Base-by-base conservation (phyloP, 2,113 vertebrate genomes). In the Dinomys branickii region DNA sequence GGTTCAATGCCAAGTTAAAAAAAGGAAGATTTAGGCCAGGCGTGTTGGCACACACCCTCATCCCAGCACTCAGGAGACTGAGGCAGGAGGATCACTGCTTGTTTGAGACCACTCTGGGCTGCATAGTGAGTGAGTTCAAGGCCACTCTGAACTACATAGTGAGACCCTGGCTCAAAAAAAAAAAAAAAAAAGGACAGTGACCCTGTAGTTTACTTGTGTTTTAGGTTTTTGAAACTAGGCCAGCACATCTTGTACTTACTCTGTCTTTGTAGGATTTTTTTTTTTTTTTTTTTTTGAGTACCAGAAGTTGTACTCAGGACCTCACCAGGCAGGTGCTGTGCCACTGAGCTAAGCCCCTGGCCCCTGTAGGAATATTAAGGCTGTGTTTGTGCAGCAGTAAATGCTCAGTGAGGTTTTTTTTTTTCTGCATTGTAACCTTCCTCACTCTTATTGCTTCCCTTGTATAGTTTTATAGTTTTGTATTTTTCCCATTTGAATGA, bases 161-260 rank as follows among this genome's bases (percentile, higher is more conserved):
- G 7, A 78, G 75, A 78, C 26, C 13, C 2, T 78, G 44, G 50
- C 75, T 50, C 19, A 4, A 24, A 24, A 71, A 71, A 50, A 78
- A 44, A 38, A 28, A 75, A n/a, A 33, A n/a, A 69, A 67, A 67
- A 16, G 10, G 13, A 10, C 10, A 28, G 9, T 80, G 47, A 14
- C 83, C 59, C 28, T 52, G 2, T 16, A n/a, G 41, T 84, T 85
- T 28, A 9, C 33, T 20, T 47, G 20, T 47, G 20, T 50, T 61
- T 81, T 71, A 77, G 33, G 85, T 58, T 69, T 94, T 96, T 95
- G 13, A 94, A 56, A 78, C 50, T 11, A 65, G 50, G 54, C 19
- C 14, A 65, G 38, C 12, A 91, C 41, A 17, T 78, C 67, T 94
- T 67, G 16, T 44, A 78, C 16, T n/a, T 77, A 16, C 0, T 41